A percentile compares a stretch with the other conserved stretches of the same genome.
Conservation (phyloP, 2,888 invertebrate species). For the Dryococelus australis region DNA sequence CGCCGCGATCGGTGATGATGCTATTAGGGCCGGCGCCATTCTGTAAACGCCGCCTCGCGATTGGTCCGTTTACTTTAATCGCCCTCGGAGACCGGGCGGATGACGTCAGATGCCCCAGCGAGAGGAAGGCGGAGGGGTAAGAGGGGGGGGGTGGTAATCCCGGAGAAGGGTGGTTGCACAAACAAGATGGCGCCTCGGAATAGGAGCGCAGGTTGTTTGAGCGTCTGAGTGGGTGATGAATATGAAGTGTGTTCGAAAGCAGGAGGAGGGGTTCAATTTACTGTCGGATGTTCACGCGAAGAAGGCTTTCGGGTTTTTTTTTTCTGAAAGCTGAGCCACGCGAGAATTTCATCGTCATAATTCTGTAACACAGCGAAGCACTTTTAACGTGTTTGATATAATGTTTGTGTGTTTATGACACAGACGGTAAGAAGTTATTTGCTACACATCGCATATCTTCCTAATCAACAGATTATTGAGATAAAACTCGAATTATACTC, state of each 20-base stretch:
- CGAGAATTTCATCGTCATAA: too few species aligned
- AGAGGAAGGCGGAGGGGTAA: conserved; percentile 24
- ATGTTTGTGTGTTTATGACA: too few species aligned
- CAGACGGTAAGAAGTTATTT: too few species aligned
- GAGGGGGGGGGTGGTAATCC: conserved; percentile 33
- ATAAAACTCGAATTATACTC: too few species aligned
- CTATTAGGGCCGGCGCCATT: conserved; percentile 42
- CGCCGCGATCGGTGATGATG: conserved; percentile 25
- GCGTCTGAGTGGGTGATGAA: conserved; percentile 12
- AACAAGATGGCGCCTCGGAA: conserved; percentile 25
- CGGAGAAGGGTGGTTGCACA: conserved; percentile 6
- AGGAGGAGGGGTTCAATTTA: neutral
- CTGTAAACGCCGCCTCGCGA: conserved; percentile 41
- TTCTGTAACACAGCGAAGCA: too few species aligned
- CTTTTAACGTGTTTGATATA: too few species aligned
- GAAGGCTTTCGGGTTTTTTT: neutral
- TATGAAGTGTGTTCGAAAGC: neutral
- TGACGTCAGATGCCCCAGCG: neutral
- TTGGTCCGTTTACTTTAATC: conserved; percentile 43
- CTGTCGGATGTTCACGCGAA: neutral
- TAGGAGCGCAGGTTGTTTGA: neutral
- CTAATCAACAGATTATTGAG: too few species aligned
- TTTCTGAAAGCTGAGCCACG: neutral
- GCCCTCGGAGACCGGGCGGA: conserved; percentile 32
- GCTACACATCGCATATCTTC: too few species aligned